Evolutionary conservation across 2,888 invertebrate genomes (phyloP).

Genomic region (Drepana falcataria): DNA sequence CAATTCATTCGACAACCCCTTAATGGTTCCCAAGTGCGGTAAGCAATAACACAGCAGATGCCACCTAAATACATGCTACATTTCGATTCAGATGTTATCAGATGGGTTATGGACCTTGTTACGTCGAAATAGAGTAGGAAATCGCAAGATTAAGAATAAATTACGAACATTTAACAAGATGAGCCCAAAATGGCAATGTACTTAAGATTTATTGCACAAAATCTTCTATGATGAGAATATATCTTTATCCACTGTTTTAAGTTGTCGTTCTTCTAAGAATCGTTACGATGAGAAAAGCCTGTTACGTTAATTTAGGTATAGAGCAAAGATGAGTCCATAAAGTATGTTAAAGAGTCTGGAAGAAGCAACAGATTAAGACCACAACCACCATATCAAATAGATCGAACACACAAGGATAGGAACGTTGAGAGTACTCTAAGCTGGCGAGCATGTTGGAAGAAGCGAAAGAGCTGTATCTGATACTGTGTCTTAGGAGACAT

Average conservation of each 20-base stretch:
- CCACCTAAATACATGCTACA: not conserved
- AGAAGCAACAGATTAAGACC: no score
- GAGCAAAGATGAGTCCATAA: no score
- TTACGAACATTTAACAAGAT: not conserved
- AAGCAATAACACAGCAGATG: not conserved
- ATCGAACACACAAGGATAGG: no score
- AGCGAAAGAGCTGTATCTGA: no score
- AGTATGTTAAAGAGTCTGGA: no score
- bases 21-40: not conserved
- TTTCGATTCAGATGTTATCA: not conserved
- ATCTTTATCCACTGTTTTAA: not conserved
- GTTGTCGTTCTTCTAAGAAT: not conserved
- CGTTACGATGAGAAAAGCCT: not conserved
- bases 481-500: no score
- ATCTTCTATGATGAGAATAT: not conserved
- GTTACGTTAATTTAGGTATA: not conserved
- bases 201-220: not conserved
- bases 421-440: no score
- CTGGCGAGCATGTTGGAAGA: no score
- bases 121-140: not conserved
- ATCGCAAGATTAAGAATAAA: not conserved
- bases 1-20: no score
- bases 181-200: not conserved
- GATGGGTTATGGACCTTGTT: not conserved
- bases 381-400: no score